Conservation (phyloP, 2,888 invertebrate species). For the Temnothorax unifasciatus region DNA sequence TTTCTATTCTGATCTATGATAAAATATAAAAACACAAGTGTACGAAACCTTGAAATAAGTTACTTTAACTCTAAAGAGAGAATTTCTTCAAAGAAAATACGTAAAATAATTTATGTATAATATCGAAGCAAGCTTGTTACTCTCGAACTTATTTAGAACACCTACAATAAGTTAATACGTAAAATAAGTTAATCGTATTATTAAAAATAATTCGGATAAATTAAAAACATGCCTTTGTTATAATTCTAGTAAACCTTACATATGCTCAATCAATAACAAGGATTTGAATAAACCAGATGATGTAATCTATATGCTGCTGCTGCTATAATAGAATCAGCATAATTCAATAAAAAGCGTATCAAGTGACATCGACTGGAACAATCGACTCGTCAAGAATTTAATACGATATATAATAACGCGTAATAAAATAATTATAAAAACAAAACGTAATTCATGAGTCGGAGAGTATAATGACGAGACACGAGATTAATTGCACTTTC, state of each 20-base stretch:
- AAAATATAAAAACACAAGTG: not conserved
- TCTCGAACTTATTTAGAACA: not conserved
- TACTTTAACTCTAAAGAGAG: not conserved
- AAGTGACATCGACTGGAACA: constrained; percentile 9
- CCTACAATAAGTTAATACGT: not conserved
- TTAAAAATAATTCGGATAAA: not conserved
- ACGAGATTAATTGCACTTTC: constrained; percentile 29
- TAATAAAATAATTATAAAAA: constrained; percentile 4
- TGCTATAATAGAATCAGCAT: constrained; percentile 34
- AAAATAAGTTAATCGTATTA: not conserved
- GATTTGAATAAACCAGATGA: constrained; percentile 8
- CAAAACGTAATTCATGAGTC: not conserved
- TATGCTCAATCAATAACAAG: not conserved
- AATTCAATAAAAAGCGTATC: constrained; percentile 33
- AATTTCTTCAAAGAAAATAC: not conserved
- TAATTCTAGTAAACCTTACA: constrained; percentile 2
- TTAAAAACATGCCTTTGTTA: not conserved
- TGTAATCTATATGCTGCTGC: not conserved
- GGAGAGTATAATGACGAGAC: constrained; percentile 15
- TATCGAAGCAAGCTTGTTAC: not conserved
- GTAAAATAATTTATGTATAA: not conserved
- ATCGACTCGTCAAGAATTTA: constrained; percentile 6
- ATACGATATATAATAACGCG: not conserved
- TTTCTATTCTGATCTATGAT: not conserved
- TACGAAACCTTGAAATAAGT: not conserved